phyloP scores from a whole-genome alignment of 2,113 vertebrate genomes.

The Chascanopsetta lugubris region DNA sequence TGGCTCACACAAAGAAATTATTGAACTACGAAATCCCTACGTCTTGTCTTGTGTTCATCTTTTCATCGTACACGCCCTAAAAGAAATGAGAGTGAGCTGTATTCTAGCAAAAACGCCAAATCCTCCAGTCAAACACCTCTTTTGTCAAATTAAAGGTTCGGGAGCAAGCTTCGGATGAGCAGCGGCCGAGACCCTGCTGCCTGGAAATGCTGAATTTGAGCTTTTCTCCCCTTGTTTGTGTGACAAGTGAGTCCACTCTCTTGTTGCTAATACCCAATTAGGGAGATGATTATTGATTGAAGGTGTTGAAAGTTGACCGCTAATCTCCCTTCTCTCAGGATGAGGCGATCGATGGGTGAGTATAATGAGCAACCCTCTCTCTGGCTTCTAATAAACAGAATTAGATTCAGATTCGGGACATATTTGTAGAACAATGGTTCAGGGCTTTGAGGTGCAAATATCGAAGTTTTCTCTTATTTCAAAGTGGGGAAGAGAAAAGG shows the following conservation, averaged over 20 bases:
- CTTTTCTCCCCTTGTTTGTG: conserved; percentile 65
- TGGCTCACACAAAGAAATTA: too few relatives aligned
- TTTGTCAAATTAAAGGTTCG: conserved; percentile 43
- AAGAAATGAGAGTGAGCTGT: background rate
- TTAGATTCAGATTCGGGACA: conserved; percentile 55
- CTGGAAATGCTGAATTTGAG: conserved; percentile 34
- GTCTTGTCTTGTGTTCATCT: background rate
- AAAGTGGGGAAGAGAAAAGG: background rate
- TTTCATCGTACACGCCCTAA: background rate
- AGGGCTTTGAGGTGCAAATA: conserved; percentile 4
- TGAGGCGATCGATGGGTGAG: conserved; percentile 67
- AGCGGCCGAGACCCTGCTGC: conserved; percentile 17
- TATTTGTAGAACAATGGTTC: conserved; percentile 49
- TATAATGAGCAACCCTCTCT: conserved; percentile 73
- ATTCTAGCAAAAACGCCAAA: background rate
- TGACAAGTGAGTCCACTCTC: conserved; percentile 73
- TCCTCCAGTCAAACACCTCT: conserved; percentile 31
- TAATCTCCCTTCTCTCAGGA: conserved; percentile 76
- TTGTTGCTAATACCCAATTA: conserved; percentile 80
- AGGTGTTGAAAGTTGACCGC: conserved; percentile 77
- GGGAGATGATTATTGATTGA: conserved; percentile 81
- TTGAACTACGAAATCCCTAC: background rate
- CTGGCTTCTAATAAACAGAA: conserved; percentile 64
- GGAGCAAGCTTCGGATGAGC: conserved; percentile 48
- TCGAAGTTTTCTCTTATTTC: background rate